Base-by-base conservation (phyloP, 2,113 vertebrate genomes). In the Equus quagga region DNA sequence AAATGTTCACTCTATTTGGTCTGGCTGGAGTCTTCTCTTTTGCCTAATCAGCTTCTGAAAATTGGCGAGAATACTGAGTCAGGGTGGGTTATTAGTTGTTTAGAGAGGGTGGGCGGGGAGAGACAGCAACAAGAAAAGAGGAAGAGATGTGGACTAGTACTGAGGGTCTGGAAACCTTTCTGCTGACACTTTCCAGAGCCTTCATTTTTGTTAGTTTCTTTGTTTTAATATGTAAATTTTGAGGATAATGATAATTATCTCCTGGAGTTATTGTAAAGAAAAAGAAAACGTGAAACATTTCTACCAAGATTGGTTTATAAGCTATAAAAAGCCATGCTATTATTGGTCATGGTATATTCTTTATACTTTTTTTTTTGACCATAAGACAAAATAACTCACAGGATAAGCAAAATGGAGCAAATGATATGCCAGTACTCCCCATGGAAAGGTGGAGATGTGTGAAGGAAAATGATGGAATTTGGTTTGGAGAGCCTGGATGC, bases 31-130 rank as follows among this genome's bases (percentile, higher is more conserved):
- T 76, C 24, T 75, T 97, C n/a, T 26, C 6, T 92, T 80, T 78
- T 70, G 82, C 70, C 93, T n/a, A 36, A 89, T 2, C 23, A 64
- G 12, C 88, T 96, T 85, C 64, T 72, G 12, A 51, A 94, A 56
- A 51, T 41, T 5, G 18, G 17, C 51, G n/a, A 80, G 58, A 90
- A 73, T 18, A 8, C 4, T 28, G 33, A 62, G 6, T 86, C 17
- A 89, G 41, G 6, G 36, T 17, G 82, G 82, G 24, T 2, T 36
- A 24, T 3, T 33, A 19, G 4, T 72, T 54, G 23, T 64, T 85
- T 60, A 81, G 3, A 86, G 36, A 83, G 17, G 23, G 23, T 76
- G 31, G 26, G 26, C 14, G 76, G 31, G 88, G 2, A 87, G 8
- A 67, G 69, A 51, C 8, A 62, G 26, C 9, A 80, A 6, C 8